Base-by-base conservation (phyloP, 1,140 invertebrate species). In the Drosophila littoralis region DNA sequence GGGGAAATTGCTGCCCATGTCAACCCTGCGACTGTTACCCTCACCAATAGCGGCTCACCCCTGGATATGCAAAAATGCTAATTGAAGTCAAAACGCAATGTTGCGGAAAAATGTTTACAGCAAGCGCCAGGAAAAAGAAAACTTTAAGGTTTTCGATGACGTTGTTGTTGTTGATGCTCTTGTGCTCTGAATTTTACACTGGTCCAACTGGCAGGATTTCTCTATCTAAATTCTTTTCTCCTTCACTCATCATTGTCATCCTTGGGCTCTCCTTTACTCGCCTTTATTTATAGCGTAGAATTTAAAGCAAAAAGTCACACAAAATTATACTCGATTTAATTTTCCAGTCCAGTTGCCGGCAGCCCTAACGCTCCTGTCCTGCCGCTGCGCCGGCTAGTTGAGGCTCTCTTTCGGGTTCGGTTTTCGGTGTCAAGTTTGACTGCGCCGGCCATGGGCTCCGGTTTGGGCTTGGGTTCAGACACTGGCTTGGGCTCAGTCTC, bases 301-400 rank as follows among this genome's bases (percentile, higher is more conserved):
- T 77, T 88, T 88, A 88, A 88, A 81, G 80, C 67, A 75, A 66
- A 80, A 74, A 79, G 72, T 81, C 64, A 72, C 67, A 86, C 89
- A 88, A 90, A 90, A 90, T 86, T 81, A 72, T 81, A 90, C 77
- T 90, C 81, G 77, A 90, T 90, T 90, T 90, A 90, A 90, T 90
- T 90, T 90, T 90, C 81, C 84, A 88, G 84, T 88, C 82, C 84
- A 89, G 84, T 89, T 83, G 66, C 48, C 15, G 38, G 28, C 43
- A 43, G 42, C 28, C 38, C 40, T 10, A 36, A 22, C 36, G 28
- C 13, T 48, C 48, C 59, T 40, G n/a, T 15, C 48, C 58, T 55
- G 12, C 4, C 51, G n/a, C 15, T 28, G 50, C 10, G 63, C 35
- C 33, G 46, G 43, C 51, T 46, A 65, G 61, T 59, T 50, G 36